These are phyloP conservation scores for Sminthurides aquaticus DNA, from an alignment of 2,888 invertebrate species.

Conservation along the genomic window DNA sequence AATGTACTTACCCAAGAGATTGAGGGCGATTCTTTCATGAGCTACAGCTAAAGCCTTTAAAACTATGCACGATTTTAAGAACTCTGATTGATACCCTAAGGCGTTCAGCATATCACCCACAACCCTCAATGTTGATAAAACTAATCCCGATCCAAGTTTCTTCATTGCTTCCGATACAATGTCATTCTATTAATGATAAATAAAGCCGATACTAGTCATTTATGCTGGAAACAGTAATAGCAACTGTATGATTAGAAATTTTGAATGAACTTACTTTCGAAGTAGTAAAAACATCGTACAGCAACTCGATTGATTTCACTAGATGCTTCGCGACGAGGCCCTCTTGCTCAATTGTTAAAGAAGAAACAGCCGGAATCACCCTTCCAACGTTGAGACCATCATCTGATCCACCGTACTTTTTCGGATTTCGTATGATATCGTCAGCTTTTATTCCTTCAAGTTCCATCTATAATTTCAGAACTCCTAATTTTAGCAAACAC, in stretches of 20 bases:
- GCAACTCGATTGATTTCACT: conserved; percentile 5
- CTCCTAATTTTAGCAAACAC: too few species aligned
- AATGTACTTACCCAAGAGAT: background rate
- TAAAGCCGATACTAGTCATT: too few species aligned
- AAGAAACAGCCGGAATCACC: conserved; percentile 13
- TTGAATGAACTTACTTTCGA: too few species aligned
- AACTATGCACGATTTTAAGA: background rate
- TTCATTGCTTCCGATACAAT: too few species aligned
- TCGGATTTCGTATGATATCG: conserved; percentile 12
- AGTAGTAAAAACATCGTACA: conserved; percentile 7
- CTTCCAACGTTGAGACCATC: conserved; percentile 6
- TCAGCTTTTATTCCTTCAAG: conserved; percentile 9
- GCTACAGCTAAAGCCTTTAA: background rate
- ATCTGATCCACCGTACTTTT: conserved; percentile 1
- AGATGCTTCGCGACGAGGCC: conserved; percentile 7
- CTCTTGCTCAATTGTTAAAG: conserved; percentile 9
- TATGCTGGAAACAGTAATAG: too few species aligned
- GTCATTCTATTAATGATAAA: too few species aligned
- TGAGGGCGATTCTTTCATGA: background rate
- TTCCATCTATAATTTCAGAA: conserved; percentile 9
- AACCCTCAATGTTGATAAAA: background rate
- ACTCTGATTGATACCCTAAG: background rate
- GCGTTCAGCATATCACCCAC: background rate
- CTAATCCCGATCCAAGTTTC: background rate
- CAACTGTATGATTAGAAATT: too few species aligned